Evolutionary conservation across 2,797 vertebrate species (phyloP), one percentile per base, ranked within the genome.

Genomic region (Xiphophorus birchmanni): DNA sequence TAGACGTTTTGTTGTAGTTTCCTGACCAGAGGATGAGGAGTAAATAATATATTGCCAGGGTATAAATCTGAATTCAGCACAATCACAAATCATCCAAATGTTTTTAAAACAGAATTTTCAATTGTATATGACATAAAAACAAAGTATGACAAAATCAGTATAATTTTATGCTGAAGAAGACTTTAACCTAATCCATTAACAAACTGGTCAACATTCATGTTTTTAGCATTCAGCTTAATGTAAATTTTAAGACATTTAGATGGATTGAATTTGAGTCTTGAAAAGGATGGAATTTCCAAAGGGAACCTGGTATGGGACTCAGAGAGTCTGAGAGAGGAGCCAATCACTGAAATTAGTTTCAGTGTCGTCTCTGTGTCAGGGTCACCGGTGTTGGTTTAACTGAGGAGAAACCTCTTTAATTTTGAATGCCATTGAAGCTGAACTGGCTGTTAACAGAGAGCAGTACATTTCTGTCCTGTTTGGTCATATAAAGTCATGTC

Each of bases 341-440:
- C 42, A 72, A 72, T 47, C 44, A 47, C 5, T 37, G 18, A 32
- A 32, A 32, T 21, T 52, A 37, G 48, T 54, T 54, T 74, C 32
- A 7, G 18, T 74, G 73, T 54, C 23, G 50, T 75, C 76, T 77
- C 35, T 52, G 32, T 37, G 44, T 77, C 60, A 26, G 32, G 12
- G 35, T 50, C 35, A 40, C 17, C 17, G 63, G 32, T 42, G 32
- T 69, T 26, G 29, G 32, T 50, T 67, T 47, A 37, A 67, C 32
- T 6, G 42, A 26, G 29, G 29, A 72, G 42, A 44, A 13, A n/a
- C 69, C 42, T 60, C 4, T 40, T 76, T 48, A 50, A 67, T 15
- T 67, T 50, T 67, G 7, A 26, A 37, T 50, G 45, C 6, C 44
- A 7, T 37, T 12, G 23, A 26, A 13, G 11, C 29, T 50, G 21